Conservation (phyloP, 2,113 vertebrate species). For the Embiotoca jacksoni region DNA sequence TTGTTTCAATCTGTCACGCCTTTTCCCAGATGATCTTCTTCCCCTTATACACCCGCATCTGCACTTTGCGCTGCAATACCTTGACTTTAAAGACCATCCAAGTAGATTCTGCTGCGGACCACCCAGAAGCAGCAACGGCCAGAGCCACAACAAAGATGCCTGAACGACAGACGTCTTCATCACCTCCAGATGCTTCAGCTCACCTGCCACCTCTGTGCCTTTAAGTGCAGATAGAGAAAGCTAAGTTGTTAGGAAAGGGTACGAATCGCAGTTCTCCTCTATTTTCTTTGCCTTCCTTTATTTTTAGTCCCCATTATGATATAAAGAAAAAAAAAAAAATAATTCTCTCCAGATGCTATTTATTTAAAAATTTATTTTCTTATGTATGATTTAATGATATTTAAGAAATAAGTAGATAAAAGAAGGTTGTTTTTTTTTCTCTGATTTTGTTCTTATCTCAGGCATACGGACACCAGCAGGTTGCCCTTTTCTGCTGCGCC, state of each 20-base stretch:
- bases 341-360: slow-evolving; percentile 17
- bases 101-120: slow-evolving; percentile 39
- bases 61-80: slow-evolving; percentile 86
- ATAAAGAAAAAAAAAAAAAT: not conserved
- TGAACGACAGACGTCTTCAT: slow-evolving; percentile 4
- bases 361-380: slow-evolving; percentile 35
- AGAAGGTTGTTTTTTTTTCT: not conserved
- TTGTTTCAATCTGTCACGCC: not conserved
- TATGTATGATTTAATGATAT: slow-evolving; percentile 23
- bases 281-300: not conserved
- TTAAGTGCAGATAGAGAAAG: slow-evolving; percentile 23
- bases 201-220: slow-evolving; percentile 53
- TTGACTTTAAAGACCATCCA: slow-evolving; percentile 80
- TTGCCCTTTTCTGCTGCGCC: slow-evolving; percentile 12
- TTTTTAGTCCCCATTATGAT: slow-evolving; percentile 1
- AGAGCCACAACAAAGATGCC: slow-evolving; percentile 60
- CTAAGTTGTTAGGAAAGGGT: not conserved
- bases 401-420: not conserved
- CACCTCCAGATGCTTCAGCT: not conserved
- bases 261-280: not conserved
- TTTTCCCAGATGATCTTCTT: slow-evolving; percentile 85
- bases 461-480: slow-evolving; percentile 16
- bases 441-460: slow-evolving; percentile 38
- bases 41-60: slow-evolving; percentile 84
- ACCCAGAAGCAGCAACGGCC: slow-evolving; percentile 85